Conservation (phyloP, 1,140 invertebrate species). For the Aphelenchoides avenae region DNA sequence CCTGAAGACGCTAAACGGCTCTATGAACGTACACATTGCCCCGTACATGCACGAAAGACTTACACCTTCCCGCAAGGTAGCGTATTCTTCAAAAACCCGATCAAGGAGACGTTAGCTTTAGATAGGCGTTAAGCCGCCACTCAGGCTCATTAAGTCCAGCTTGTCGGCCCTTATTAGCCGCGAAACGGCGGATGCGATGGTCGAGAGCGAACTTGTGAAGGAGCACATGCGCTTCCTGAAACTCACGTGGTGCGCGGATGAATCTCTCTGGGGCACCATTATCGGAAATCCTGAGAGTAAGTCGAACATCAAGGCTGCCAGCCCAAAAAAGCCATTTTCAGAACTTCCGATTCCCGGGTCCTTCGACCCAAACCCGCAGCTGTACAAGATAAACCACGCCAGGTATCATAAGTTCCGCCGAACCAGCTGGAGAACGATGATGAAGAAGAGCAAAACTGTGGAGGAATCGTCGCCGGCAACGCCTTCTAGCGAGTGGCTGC, state of each 20-base stretch:
- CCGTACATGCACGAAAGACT: slow-evolving; percentile 3
- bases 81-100: slow-evolving; percentile 3
- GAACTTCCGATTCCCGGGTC: slow-evolving; percentile 1
- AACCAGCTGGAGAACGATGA: no score
- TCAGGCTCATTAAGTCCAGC: slow-evolving; percentile 24
- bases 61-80: neutral
- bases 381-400: no score
- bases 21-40: slow-evolving; percentile 4
- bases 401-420: no score
- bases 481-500: no score
- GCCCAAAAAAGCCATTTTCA: slow-evolving; percentile 3
- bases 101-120: no score
- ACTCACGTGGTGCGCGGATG: neutral
- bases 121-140: slow-evolving; percentile 11
- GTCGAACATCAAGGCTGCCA: no score
- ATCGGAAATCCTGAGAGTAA: no score
- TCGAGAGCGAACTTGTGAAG: slow-evolving; percentile 9
- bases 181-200: slow-evolving; percentile 28
- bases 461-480: no score
- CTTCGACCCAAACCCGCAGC: neutral
- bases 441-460: no score
- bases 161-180: slow-evolving; percentile 27
- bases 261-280: neutral
- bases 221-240: slow-evolving; percentile 2
- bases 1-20: slow-evolving; percentile 28